Percentiles rank a stretch among this genome's conserved stretches.
phyloP scores from a whole-genome alignment of 2,888 invertebrate species.

The Hydroisotoma schaefferi region DNA sequence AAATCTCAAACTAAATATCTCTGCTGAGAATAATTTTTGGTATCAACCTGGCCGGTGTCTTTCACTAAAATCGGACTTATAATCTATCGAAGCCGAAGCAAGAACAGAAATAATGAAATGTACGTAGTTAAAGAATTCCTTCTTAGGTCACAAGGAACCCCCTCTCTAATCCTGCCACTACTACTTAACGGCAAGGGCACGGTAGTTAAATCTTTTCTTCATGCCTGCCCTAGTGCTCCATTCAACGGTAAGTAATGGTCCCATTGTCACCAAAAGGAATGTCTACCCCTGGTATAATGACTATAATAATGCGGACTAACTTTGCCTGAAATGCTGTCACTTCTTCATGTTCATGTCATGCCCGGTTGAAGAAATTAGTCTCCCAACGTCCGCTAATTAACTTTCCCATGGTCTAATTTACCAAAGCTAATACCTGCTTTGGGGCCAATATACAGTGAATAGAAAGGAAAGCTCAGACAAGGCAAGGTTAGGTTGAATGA shows the following conservation, averaged over 20 bases:
- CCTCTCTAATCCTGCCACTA: neutral
- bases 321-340: slow-evolving; percentile 5
- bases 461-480: too few species aligned
- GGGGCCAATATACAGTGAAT: neutral
- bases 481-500: too few species aligned
- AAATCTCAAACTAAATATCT: too few species aligned
- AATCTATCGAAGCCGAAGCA: too few species aligned
- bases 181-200: neutral
- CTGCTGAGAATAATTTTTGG: too few species aligned
- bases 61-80: too few species aligned
- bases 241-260: neutral
- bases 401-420: slow-evolving; percentile 6
- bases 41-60: too few species aligned
- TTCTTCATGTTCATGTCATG: slow-evolving; percentile 3
- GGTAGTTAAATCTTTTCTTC: too few species aligned
- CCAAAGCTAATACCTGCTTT: slow-evolving; percentile 3
- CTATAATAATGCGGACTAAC: slow-evolving; percentile 1
- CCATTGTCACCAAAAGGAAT: neutral
- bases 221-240: neutral
- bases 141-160: neutral
- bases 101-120: too few species aligned
- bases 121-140: too few species aligned
- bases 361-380: neutral
- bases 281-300: neutral
- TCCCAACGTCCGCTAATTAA: slow-evolving; percentile 9